These are phyloP conservation scores for Lagopus leucura DNA, from an alignment of 2,113 vertebrate genomes.

Conservation along the genomic window DNA sequence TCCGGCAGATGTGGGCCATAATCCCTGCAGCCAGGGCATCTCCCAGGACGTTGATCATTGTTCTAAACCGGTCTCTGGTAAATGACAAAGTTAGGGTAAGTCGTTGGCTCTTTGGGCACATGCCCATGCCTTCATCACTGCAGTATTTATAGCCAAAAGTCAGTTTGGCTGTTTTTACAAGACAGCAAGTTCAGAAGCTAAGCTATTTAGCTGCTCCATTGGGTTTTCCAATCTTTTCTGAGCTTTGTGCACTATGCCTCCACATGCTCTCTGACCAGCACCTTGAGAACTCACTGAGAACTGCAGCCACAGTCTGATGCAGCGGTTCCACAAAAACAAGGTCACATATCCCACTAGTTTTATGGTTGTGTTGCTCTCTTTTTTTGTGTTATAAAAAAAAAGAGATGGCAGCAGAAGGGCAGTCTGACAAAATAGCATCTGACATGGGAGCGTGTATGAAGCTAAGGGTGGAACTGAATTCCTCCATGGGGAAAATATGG, in stretches of 20 bases:
- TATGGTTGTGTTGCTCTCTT: no score
- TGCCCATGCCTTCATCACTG: neutral
- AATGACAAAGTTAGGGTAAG: neutral
- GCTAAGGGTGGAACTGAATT: no score
- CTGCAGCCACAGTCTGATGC: no score
- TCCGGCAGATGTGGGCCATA: slow-evolving; percentile 96
- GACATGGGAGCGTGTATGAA: no score
- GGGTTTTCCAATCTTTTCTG: neutral
- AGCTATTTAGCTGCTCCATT: neutral
- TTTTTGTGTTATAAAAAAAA: no score
- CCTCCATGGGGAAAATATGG: no score
- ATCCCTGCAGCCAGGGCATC: slow-evolving; percentile 94
- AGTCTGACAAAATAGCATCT: no score
- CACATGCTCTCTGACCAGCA: no score
- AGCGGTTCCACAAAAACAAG: no score
- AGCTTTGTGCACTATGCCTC: neutral
- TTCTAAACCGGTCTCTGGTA: slow-evolving; percentile 94
- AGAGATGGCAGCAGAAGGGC: no score
- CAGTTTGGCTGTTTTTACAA: neutral
- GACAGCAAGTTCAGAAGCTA: neutral
- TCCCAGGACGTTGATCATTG: slow-evolving; percentile 98
- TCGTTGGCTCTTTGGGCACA: neutral
- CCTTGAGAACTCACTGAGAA: no score
- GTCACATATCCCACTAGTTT: no score
- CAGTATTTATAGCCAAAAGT: neutral